Base-by-base conservation (phyloP, 2,797 vertebrate species). In the Carapus acus region DNA sequence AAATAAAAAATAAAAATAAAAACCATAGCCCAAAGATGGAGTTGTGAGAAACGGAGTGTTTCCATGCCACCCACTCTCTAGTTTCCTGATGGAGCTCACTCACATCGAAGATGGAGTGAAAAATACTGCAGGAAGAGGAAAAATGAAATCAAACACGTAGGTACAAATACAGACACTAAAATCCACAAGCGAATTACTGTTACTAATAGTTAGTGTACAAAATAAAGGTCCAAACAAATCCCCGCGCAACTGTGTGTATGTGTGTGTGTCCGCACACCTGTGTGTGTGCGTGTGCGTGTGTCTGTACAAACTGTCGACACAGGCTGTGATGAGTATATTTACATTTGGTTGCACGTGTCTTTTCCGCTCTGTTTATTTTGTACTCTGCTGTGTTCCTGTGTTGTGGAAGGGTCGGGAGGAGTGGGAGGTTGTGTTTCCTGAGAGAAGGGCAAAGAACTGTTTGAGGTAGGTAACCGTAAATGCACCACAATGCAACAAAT, bases 391-490 rank as follows among this genome's bases (percentile, higher is more conserved):
- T 43, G 77, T 67, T 83, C 65, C 73, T 81, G 75, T 43, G 68
- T 61, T 65, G 33, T 62, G 71, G 24, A 9, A 9, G 24, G 24
- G 4, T 27, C 5, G 24, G 24, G 24, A 27, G 24, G 24, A 9
- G 24, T 27, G 24, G 24, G 24, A 9, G 24, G 24, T 27, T 9
- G 9, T 27, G 43, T 43, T 43, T 83, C 83, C 81, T 78, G 84
- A 89, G 78, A 74, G 51, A 69, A 73, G 69, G 74, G 77, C 75
- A 71, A 67, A 74, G 65, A 73, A 54, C 77, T 66, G 68, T 67
- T 67, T 85, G 88, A 91, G 89, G 88, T 90, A 90, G 87, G 80
- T 83, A 70, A 82, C 78, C 74, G 70, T 73, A 61, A 33, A 82
- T 74, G 71, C 65, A 74, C 69, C 65, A 66, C 41, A 73, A 12